Evolutionary conservation across 2,113 vertebrate genomes (phyloP), one percentile per base, ranked within the genome.

Genomic region (Tringa solitaria): DNA sequence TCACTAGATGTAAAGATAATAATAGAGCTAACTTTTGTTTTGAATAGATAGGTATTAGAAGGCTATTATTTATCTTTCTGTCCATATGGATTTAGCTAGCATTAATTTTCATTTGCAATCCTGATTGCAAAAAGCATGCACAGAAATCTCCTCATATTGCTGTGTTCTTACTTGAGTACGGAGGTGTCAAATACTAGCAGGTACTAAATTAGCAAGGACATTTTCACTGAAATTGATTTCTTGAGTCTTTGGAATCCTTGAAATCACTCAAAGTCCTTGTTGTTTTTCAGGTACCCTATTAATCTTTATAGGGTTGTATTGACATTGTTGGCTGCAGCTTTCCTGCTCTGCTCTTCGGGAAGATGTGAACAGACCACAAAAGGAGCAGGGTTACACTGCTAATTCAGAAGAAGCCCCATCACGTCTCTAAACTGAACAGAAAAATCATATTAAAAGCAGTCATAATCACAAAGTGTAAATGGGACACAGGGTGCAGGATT

Each of bases 171-270:
- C 27, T 90, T 56, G 30, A 84, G 73, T 81, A 95, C 84, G 89
- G 70, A 79, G 89, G 84, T 97, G 97, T 96, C 96, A 97, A 96
- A 96, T 97, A 80, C 84, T 91, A 95, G 96, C 92, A 97, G 95
- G 87, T 94, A 94, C 95, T 96, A 98, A 98, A 98, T 97, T 98
- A 98, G 96, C 95, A 97, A 97, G 98, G 97, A 93, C 95, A 91
- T 97, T 98, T 98, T 98, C 97, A 98, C 85, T 89, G 84, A 97
- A 98, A 98, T 98, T 97, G 98, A 99, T 99, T 98, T 96, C 90
- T 97, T 76, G 89, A 97, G 91, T 91, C 95, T 97, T 95, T 93
- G 50, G 96, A 98, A 97, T 98, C 97, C 97, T 98, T 95, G 93
- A 98, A 98, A 98, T 97, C 95, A 96, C 95, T 96, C 93, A 96